Conservation (phyloP, 2,797 vertebrate species). For the Argya squamiceps region DNA sequence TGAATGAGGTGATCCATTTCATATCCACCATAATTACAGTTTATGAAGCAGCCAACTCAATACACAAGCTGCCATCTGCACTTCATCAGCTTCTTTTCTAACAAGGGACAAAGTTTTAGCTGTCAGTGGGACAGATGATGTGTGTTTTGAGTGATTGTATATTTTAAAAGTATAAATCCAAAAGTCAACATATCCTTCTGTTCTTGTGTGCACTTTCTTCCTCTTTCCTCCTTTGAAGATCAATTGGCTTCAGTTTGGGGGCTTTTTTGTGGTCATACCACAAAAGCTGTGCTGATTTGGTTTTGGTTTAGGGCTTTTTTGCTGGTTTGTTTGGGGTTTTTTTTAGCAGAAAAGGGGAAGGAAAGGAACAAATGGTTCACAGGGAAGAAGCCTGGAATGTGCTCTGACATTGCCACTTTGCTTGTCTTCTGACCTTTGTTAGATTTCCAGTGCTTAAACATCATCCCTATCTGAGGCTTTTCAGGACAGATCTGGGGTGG, state of each 20-base stretch:
- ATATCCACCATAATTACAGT: not conserved
- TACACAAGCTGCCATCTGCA: slow-evolving; percentile 14
- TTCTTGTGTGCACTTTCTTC: not conserved
- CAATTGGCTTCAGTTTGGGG: not conserved
- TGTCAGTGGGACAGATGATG: not conserved
- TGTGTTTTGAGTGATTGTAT: not conserved
- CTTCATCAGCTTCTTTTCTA: not conserved
- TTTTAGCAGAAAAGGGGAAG: not conserved
- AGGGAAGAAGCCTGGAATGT: not conserved
- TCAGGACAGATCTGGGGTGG: not conserved
- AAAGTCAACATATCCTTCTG: not conserved
- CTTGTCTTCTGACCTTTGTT: not conserved
- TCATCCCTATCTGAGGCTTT: not conserved
- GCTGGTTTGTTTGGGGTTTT: not conserved
- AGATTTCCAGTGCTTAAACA: not conserved
- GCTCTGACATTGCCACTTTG: not conserved
- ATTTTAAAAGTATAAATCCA: slow-evolving; percentile 9
- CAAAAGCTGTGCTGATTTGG: not conserved
- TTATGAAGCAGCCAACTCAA: not conserved
- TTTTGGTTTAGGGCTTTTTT: not conserved
- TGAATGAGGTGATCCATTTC: slow-evolving; percentile 29
- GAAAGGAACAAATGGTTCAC: not conserved
- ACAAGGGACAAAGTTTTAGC: not conserved
- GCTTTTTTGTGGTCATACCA: not conserved
- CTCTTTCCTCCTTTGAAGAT: not conserved